Evolutionary conservation across 2,888 invertebrate genomes (phyloP).

Genomic region (Syrphus vitripennis): DNA sequence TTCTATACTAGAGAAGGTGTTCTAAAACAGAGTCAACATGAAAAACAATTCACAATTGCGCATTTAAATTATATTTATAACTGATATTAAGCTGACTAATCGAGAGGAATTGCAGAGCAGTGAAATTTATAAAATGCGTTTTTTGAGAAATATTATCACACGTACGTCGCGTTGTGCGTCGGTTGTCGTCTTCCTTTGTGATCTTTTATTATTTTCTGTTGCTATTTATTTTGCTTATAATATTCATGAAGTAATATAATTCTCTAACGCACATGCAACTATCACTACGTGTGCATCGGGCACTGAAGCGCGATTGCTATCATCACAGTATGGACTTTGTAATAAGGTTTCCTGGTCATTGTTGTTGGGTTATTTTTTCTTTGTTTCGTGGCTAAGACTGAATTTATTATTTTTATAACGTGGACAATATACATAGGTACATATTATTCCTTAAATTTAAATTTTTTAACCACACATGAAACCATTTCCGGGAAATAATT

Average conservation of each 20-base stretch:
- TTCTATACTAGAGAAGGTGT: slow-evolving; percentile 48
- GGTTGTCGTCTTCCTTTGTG: slow-evolving; percentile 47
- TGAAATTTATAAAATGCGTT: neutral
- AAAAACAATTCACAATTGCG: slow-evolving; percentile 13
- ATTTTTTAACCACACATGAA: neutral
- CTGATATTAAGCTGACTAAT: slow-evolving; percentile 41
- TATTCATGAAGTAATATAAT: too few species aligned
- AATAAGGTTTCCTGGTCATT: slow-evolving; percentile 46
- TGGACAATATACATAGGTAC: neutral
- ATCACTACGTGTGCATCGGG: slow-evolving; percentile 48
- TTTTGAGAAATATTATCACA: slow-evolving; percentile 38
- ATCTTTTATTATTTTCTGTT: slow-evolving; percentile 17
- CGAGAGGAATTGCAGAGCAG: slow-evolving; percentile 8
- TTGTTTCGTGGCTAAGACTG: slow-evolving; percentile 29
- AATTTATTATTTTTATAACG: slow-evolving; percentile 28
- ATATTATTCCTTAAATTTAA: neutral
- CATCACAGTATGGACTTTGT: slow-evolving; percentile 55
- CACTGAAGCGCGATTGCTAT: slow-evolving; percentile 60
- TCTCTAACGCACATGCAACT: slow-evolving; percentile 63
- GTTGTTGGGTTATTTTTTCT: slow-evolving; percentile 5
- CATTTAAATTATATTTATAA: slow-evolving; percentile 4
- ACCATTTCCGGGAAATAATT: neutral
- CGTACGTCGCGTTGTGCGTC: too few species aligned
- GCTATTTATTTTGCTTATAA: too few species aligned
- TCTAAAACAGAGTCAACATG: neutral